Evolutionary conservation across 1,140 invertebrate species (phyloP), one percentile per base, ranked within the genome.

Genomic region (Brachionus rubens): DNA sequence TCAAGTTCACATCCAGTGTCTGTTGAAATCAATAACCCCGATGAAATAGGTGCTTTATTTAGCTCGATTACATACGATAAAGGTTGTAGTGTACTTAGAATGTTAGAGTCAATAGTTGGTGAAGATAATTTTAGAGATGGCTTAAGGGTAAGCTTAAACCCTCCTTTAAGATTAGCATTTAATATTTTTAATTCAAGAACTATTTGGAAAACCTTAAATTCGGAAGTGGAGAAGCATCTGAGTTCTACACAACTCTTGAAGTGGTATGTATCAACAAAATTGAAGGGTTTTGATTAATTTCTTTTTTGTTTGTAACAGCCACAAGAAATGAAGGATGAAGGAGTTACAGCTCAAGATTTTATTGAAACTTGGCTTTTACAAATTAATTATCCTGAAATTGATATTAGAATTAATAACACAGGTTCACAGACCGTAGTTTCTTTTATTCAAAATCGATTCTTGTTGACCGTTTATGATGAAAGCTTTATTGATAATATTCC

Each of bases 11-110:
- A 75, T 75, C 30, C 72, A 2, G 46, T 75, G 14, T 41, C 48
- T 41, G 72, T 75, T n/a, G 50, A 43, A 30, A 24, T 75, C 10
- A 28, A 7, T 41, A 43, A 75, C 40, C 70, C 70, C 10, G 41
- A 54, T 21, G 92, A 97, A 84, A 94, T 97, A 10, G 90, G 89
- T 77, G 91, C 95, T 82, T 92, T 96, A 75, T 97, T 97, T 82
- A 94, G 97, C 83, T 87, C 89, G 48, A 96, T 97, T 78, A 96
- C 93, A 0, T 97, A 97, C 81, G 89, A 87, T 46, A 95, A 75
- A 50, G 70, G 70, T 16, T 52, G 47, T 24, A 16, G 26, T 9
- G 36, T 75, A 12, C 30, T 75, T 10, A 41, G 33, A 47, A 75
- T 75, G 70, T 59, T 75, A 24, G 70, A 75, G 36, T 75, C 48